Base-by-base conservation (phyloP, 2,113 vertebrate genomes). In the Lepisosteus osseus region DNA sequence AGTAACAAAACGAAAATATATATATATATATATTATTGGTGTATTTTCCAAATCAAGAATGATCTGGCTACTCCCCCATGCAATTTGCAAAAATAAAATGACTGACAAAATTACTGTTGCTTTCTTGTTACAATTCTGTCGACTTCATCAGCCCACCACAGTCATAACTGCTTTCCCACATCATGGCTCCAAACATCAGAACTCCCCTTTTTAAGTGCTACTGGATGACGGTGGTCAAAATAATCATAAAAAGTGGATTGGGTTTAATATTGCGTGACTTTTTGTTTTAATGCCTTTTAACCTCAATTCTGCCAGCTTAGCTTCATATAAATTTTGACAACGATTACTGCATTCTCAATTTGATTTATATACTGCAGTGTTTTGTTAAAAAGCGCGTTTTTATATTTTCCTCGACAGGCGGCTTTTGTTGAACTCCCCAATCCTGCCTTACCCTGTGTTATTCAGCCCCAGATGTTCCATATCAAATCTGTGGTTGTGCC, bases 391-490 rank as follows among this genome's bases (percentile, higher is more conserved):
- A 61, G 61, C 62, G 55, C 12, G n/a, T 72, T 66, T 78, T 80
- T 65, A 78, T 80, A 72, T 78, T 76, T 78, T 78, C 65, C 71
- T 87, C 84, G 88, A 92, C 87, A 91, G 82, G 77, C 84, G 79
- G 78, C 82, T 88, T 92, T 92, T 91, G 89, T 91, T 89, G 74
- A 3, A 83, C 80, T 82, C 86, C 82, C 79, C 76, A 77, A 75
- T 74, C 77, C 82, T 85, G 83, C 82, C 80, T 68, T 74, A 77
- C 73, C 77, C 84, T 72, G 57, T 76, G 83, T 88, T 87, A 86
- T 84, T 75, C 76, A 54, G 12, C 17, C 85, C 90, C 94, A 94
- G 91, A 89, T 94, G 94, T 93, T 94, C 92, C 88, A 86, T 86
- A 91, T 95, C 92, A 94, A 84, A 80, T 80, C 76, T 78, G 69